Conservation (phyloP, 2,797 vertebrate species). For the Characodon lateralis region DNA sequence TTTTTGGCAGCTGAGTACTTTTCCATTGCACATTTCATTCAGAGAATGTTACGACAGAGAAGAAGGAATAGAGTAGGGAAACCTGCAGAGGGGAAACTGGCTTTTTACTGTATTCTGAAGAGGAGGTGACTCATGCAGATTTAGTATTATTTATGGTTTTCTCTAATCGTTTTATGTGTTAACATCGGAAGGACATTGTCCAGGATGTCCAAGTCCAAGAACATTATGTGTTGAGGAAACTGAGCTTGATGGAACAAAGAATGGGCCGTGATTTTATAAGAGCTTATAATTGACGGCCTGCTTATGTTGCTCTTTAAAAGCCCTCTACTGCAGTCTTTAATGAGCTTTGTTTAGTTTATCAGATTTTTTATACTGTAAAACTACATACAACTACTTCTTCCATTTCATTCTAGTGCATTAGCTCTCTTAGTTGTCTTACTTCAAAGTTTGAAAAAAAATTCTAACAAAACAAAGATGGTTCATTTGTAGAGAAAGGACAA, state of each 20-base stretch:
- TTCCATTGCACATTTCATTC: constrained; percentile 62
- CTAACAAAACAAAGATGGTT: neutral
- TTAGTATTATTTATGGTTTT: neutral
- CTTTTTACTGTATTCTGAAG: neutral
- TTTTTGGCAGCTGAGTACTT: constrained; percentile 60
- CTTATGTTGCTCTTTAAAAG: constrained; percentile 18
- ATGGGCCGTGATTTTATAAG: constrained; percentile 44
- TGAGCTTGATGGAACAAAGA: constrained; percentile 13
- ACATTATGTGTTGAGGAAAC: constrained; percentile 21
- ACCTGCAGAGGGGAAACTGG: constrained; percentile 16
- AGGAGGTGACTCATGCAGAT: neutral
- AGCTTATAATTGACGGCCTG: constrained; percentile 25
- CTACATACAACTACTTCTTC: neutral
- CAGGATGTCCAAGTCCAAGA: constrained; percentile 6
- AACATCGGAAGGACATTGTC: neutral
- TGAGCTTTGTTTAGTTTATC: constrained; percentile 54
- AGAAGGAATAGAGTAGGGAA: constrained; percentile 19
- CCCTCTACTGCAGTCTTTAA: constrained; percentile 15
- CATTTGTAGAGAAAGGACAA: neutral
- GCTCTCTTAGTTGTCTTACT: neutral
- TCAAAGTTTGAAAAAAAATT: neutral
- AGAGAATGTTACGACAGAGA: constrained; percentile 21
- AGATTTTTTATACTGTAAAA: constrained; percentile 19
- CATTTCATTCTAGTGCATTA: neutral
- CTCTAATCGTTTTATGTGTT: neutral